phyloP scores from a whole-genome alignment of 1,140 invertebrate genomes.

The Drosophila ohnishii region DNA sequence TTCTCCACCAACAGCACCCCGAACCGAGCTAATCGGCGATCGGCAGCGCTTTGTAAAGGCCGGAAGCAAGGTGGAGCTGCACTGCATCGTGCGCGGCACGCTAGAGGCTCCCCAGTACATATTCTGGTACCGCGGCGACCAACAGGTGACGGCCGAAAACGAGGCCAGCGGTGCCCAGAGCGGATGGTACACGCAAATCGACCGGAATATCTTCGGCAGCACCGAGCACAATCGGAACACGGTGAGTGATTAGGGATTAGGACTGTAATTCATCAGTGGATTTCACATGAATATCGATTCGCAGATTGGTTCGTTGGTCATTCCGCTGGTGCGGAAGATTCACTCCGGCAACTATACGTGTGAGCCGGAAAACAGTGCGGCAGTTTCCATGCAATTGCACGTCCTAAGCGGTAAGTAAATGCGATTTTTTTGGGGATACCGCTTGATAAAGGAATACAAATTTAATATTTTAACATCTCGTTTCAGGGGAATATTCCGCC shows the following conservation, averaged over 20 bases:
- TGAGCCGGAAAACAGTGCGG: slow-evolving; percentile 70
- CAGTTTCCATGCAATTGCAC: slow-evolving; percentile 71
- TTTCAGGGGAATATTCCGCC: slow-evolving; percentile 81
- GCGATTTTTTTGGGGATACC: neutral
- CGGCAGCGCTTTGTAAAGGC: slow-evolving; percentile 85
- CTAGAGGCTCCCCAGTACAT: slow-evolving; percentile 85
- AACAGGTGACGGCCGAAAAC: slow-evolving; percentile 83
- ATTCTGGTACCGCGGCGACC: slow-evolving; percentile 88
- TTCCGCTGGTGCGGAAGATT: slow-evolving; percentile 85
- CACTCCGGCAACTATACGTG: slow-evolving; percentile 79
- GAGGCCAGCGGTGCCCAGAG: slow-evolving; percentile 37
- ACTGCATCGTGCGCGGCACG: slow-evolving; percentile 85
- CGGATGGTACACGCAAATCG: slow-evolving; percentile 73
- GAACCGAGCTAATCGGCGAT: slow-evolving; percentile 85
- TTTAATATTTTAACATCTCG: neutral
- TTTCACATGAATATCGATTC: neutral
- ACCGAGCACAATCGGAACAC: slow-evolving; percentile 69
- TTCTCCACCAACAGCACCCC: slow-evolving; percentile 82
- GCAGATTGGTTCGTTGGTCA: slow-evolving; percentile 84
- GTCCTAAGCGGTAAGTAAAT: slow-evolving; percentile 72
- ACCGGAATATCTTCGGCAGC: slow-evolving; percentile 73
- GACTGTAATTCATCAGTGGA: neutral
- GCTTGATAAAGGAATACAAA: neutral
- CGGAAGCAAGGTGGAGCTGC: slow-evolving; percentile 85
- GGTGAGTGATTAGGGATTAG: slow-evolving; percentile 18